Conservation (phyloP, 2,888 invertebrate genomes). For the Drosophila vallismaia region DNA sequence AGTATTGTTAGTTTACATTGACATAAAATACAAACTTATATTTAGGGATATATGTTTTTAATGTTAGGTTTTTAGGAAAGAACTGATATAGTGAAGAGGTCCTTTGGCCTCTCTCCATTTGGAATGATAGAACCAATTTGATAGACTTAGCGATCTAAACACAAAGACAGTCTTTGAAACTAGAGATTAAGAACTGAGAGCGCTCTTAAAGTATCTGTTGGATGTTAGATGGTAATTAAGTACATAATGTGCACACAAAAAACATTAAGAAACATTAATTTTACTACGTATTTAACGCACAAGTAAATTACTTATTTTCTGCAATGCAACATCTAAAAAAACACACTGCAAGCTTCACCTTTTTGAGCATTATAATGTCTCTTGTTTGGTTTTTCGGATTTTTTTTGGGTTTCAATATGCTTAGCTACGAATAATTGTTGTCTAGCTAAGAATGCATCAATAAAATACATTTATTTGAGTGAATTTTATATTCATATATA, state of each 20-base stretch:
- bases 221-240: conserved; percentile 35
- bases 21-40: conserved; percentile 70
- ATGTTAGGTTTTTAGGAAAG: conserved; percentile 58
- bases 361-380: conserved; percentile 41
- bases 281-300: conserved; percentile 37
- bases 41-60: conserved; percentile 47
- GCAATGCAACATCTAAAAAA: conserved; percentile 62
- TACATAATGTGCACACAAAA: conserved; percentile 51
- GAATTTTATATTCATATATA: conserved; percentile 33
- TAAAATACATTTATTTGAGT: conserved; percentile 71
- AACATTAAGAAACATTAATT: conserved; percentile 41
- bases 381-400: not conserved
- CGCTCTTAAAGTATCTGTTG: conserved; percentile 4
- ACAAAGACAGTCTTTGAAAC: conserved; percentile 75
- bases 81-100: conserved; percentile 53
- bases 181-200: conserved; percentile 55
- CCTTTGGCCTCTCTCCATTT: not conserved
- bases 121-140: conserved; percentile 24
- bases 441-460: conserved; percentile 75
- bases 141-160: conserved; percentile 62
- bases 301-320: conserved; percentile 41
- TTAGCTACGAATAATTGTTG: conserved; percentile 46
- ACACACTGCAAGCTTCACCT: conserved; percentile 38
- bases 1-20: conserved; percentile 45
- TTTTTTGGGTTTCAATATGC: conserved; percentile 10